A percentile compares a stretch with the other conserved stretches of the same genome.
These are phyloP conservation scores for Umimayanthus chanpuru DNA, from an alignment of 92 coral and sea anemone species.

Conservation along the genomic window DNA sequence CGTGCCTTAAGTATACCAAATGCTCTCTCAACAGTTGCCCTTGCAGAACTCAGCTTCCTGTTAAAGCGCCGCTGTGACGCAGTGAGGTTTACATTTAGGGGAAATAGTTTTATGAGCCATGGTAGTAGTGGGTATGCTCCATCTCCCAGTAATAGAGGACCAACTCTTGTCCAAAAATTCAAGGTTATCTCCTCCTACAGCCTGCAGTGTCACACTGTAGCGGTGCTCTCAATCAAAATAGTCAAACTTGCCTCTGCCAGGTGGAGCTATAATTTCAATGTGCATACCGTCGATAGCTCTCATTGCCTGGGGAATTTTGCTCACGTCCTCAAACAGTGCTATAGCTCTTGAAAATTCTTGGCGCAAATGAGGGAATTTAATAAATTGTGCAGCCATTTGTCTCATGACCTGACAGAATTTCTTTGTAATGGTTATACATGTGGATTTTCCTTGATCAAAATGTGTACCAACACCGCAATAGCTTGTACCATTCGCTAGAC, in stretches of 20 bases:
- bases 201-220: slow-evolving; percentile 57
- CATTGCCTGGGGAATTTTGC: too few relatives aligned
- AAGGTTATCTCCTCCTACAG: slow-evolving; percentile 58
- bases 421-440: too few relatives aligned
- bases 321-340: too few relatives aligned
- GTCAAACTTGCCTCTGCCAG: slow-evolving; percentile 12
- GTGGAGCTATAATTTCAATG: slow-evolving; percentile 41
- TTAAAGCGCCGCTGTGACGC: neutral
- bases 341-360: too few relatives aligned
- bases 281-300: slow-evolving; percentile 44
- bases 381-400: too few relatives aligned
- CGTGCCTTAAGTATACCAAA: slow-evolving; percentile 45
- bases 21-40: slow-evolving; percentile 23
- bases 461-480: slow-evolving; percentile 58
- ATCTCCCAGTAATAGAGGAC: slow-evolving; percentile 49
- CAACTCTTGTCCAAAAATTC: slow-evolving; percentile 43
- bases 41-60: neutral
- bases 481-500: slow-evolving; percentile 57
- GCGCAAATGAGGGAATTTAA: too few relatives aligned
- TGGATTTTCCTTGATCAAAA: slow-evolving; percentile 8
- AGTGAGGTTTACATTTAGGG: too few relatives aligned
- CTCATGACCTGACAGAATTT: too few relatives aligned
- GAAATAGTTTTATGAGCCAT: too few relatives aligned
- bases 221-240: slow-evolving; percentile 49
- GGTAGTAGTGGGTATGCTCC: slow-evolving; percentile 44